Conservation (phyloP, 2,797 vertebrate species). For the Gallinago nigripennis region DNA sequence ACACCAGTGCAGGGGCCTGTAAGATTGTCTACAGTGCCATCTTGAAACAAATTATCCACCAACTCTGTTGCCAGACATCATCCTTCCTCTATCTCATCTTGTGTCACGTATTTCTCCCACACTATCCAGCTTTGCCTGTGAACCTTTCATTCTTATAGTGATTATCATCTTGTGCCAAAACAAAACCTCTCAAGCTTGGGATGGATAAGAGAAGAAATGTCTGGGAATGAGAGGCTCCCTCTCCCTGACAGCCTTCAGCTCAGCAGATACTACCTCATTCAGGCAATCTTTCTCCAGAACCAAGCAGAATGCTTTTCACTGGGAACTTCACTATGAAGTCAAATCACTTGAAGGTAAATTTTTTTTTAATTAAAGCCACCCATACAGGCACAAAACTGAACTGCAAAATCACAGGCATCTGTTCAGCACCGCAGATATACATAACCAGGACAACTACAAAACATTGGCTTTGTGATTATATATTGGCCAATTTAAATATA, state of each 20-base stretch:
- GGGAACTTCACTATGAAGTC: background rate
- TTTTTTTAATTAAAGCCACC: background rate
- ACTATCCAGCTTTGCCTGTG: background rate
- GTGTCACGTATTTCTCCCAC: background rate
- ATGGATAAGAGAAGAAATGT: background rate
- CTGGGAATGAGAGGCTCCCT: background rate
- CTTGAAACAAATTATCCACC: background rate
- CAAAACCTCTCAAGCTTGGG: background rate
- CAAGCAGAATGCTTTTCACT: background rate
- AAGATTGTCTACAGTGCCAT: background rate
- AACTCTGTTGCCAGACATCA: accelerated
- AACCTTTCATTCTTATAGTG: background rate
- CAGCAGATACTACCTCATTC: background rate
- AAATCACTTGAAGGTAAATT: background rate
- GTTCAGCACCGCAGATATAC: background rate
- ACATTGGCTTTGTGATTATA: background rate
- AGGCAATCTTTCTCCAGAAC: background rate
- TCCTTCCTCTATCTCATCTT: background rate
- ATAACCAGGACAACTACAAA: background rate
- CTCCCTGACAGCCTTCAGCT: background rate
- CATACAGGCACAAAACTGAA: background rate
- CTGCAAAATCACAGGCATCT: background rate
- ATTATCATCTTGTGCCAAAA: background rate
- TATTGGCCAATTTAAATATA: background rate
- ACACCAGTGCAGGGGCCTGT: background rate